Conservation (phyloP, 35 echinoderm and acorn worm species). For the Holothuria glaberrima region DNA sequence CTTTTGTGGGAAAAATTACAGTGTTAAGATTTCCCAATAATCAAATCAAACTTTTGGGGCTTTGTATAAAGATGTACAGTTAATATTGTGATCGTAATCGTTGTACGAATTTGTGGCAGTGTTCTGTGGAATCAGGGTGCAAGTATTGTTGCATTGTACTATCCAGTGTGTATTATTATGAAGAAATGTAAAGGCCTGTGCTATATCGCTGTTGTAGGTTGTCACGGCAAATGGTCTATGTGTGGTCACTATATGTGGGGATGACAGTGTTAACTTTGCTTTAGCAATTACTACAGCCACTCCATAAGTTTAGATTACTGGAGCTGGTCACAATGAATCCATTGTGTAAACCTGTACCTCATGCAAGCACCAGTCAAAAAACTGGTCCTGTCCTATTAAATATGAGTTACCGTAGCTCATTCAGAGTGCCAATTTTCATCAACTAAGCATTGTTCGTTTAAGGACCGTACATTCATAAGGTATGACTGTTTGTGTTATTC, state of each 20-base stretch:
- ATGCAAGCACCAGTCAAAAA: no score
- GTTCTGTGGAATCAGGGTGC: slow-evolving; percentile 35
- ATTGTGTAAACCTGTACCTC: no score
- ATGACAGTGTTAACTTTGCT: slow-evolving; percentile 51
- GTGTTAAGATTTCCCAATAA: not conserved
- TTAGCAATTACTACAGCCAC: not conserved
- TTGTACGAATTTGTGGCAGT: slow-evolving; percentile 51
- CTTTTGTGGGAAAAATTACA: no score
- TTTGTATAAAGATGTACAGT: slow-evolving; percentile 58
- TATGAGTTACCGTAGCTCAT: no score
- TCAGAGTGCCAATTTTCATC: no score
- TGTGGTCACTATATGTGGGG: slow-evolving; percentile 41
- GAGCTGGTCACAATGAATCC: no score
- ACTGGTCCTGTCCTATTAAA: no score
- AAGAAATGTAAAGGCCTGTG: slow-evolving; percentile 62
- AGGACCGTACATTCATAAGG: no score
- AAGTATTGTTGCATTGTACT: slow-evolving; percentile 58
- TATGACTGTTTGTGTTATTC: no score
- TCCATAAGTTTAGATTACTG: no score
- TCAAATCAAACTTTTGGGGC: not conserved
- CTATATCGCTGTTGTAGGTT: slow-evolving; percentile 58
- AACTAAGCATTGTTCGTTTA: no score
- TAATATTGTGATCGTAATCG: slow-evolving; percentile 51
- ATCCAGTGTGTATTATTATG: slow-evolving; percentile 56
- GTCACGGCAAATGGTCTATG: slow-evolving; percentile 61